Base-by-base conservation (phyloP, 37 sponge, comb jelly and placozoan species). In the Bolinopsis microptera region DNA sequence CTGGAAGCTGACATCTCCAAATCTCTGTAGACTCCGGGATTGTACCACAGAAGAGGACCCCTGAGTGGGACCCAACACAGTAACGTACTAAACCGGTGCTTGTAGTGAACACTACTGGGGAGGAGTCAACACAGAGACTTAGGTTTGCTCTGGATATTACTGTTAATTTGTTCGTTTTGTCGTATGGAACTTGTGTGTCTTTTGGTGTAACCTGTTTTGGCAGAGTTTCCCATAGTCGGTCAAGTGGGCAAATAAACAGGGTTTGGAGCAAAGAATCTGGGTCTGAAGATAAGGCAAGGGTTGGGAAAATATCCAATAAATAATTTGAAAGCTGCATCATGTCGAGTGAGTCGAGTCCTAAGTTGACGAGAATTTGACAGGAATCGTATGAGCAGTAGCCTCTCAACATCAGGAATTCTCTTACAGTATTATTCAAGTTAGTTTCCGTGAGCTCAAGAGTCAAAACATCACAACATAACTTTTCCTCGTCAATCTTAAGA, bases 11-110 rank as follows among this genome's bases (percentile, higher is more conserved):
- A 41, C 22, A 9, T 27, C 31, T 41, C 90, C 90, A 86, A 9
- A 86, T 3, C 39, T 39, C 30, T 39, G 61, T 41, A 41, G 90
- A 86, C 25, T 86, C 48, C 1, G 90, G 90, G 21, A 86, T 18
- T n/a, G 90, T 40, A 86, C 61, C 90, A 40, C 90, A 86, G 61
- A 27, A 41, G 3, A 86, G 61, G 3, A 86, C 30, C 8, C 90
- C 90, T 27, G 90, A 40, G 36, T 86, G 90, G 26, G 90, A 86
- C 13, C 90, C 90, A 26, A 86, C 35, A 86, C 90, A 86, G 90
- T 41, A 86, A 24, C 90, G 36, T 0, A 25, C 21, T 39, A 22
- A 9, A 13, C 40, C 40, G 61, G 37, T 26, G 1, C 30, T 24
- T 0, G 2, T 5, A 22, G 32, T 24, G 90, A 86, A 86, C 36